Evolutionary conservation across 2,113 vertebrate species (phyloP).

Genomic region (Chamaetylas fuelleborni): DNA sequence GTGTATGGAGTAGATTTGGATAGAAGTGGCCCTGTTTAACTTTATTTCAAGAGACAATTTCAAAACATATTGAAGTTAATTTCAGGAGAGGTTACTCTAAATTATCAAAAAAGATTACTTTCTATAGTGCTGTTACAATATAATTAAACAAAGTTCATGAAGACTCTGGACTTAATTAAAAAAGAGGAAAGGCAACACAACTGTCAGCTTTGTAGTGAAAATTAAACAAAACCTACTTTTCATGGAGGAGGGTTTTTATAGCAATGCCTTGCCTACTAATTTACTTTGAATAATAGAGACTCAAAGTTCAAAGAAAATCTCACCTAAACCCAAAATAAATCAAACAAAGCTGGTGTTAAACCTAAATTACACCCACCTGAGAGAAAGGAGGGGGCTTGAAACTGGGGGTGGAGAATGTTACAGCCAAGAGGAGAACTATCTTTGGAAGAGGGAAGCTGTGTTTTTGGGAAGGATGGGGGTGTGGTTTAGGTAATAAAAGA

Average conservation of each 20-base stretch:
- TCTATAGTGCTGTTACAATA: background rate
- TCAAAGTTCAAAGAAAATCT: conserved; percentile 14
- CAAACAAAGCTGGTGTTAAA: background rate
- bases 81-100: background rate
- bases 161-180: conserved; percentile 3
- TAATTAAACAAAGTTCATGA: conserved; percentile 10
- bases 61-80: background rate
- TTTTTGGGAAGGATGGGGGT: background rate
- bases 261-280: background rate
- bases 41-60: background rate
- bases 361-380: background rate
- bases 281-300: background rate
- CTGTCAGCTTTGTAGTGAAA: conserved; percentile 14
- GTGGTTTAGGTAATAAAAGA: background rate
- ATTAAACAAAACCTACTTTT: conserved; percentile 19
- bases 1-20: background rate
- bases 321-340: background rate
- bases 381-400: background rate
- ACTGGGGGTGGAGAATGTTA: background rate
- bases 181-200: background rate
- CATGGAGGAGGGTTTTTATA: background rate
- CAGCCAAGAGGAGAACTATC: background rate
- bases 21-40: background rate
- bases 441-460: background rate
- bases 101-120: background rate